Conservation (phyloP, 1,140 invertebrate genomes). For the Drosophila ohnishii region DNA sequence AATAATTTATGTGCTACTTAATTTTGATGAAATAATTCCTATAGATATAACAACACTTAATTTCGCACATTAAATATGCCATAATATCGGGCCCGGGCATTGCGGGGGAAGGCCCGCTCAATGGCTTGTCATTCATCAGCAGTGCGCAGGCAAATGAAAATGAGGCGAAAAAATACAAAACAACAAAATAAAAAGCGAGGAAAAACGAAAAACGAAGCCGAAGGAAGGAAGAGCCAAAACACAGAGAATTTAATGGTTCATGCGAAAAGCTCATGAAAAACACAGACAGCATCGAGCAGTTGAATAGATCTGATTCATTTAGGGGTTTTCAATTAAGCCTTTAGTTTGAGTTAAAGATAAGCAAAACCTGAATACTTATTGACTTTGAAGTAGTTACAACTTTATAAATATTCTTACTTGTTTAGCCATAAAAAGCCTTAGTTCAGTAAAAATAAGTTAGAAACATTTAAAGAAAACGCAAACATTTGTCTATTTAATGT, state of each 20-base stretch:
- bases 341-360: neutral
- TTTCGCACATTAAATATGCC: constrained; percentile 78
- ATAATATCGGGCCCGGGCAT: constrained; percentile 41
- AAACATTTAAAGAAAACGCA: neutral
- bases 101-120: constrained; percentile 32
- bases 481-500: neutral
- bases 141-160: constrained; percentile 65
- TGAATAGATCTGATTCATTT: neutral
- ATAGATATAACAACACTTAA: constrained; percentile 78
- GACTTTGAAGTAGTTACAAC: neutral
- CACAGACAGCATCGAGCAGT: constrained; percentile 4
- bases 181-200: constrained; percentile 50
- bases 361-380: neutral
- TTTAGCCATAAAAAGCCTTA: neutral
- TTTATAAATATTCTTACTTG: too few relatives aligned
- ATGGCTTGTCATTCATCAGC: constrained; percentile 77
- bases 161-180: constrained; percentile 47
- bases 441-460: neutral
- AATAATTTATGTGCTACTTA: constrained; percentile 77
- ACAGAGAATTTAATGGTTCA: constrained; percentile 66
- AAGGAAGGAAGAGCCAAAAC: constrained; percentile 41
- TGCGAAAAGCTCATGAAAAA: constrained; percentile 50
- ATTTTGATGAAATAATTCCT: constrained; percentile 78
- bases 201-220: constrained; percentile 35
- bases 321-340: neutral